Evolutionary conservation across 2,888 invertebrate genomes (phyloP).

Genomic region (Erebia epiphron): DNA sequence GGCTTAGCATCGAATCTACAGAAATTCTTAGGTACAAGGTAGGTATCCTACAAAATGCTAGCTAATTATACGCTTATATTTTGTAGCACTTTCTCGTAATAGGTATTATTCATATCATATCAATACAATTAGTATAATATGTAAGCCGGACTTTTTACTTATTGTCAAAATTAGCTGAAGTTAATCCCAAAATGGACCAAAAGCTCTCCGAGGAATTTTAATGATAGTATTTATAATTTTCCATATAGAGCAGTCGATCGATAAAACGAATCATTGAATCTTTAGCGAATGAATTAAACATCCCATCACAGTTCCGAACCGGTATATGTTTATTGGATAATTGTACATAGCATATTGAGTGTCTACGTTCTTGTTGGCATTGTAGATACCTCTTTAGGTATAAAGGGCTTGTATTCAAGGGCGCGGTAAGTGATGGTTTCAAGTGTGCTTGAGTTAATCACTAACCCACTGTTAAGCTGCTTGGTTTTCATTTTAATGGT

Average conservation of each 20-base stretch:
- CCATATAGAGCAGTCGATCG: constrained; percentile 23
- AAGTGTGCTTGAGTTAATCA: constrained; percentile 16
- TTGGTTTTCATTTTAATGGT: constrained; percentile 5
- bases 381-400: constrained; percentile 37
- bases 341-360: constrained; percentile 37
- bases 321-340: constrained; percentile 34
- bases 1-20: too few species aligned
- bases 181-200: not conserved
- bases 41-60: too few species aligned
- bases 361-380: constrained; percentile 42
- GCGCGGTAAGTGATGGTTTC: constrained; percentile 1
- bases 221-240: constrained; percentile 1
- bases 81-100: too few species aligned
- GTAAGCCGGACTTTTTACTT: not conserved
- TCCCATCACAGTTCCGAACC: constrained; percentile 25
- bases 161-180: not conserved
- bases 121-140: too few species aligned
- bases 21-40: too few species aligned
- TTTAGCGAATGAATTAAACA: constrained; percentile 32
- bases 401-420: constrained; percentile 37
- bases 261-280: constrained; percentile 20
- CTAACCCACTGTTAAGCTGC: constrained; percentile 5
- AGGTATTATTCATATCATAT: too few species aligned
- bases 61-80: too few species aligned
- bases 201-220: not conserved